Percentiles rank a stretch among this genome's conserved stretches.
phyloP scores from a whole-genome alignment of 2,113 vertebrate species.

The Sceloporus tristichus region DNA sequence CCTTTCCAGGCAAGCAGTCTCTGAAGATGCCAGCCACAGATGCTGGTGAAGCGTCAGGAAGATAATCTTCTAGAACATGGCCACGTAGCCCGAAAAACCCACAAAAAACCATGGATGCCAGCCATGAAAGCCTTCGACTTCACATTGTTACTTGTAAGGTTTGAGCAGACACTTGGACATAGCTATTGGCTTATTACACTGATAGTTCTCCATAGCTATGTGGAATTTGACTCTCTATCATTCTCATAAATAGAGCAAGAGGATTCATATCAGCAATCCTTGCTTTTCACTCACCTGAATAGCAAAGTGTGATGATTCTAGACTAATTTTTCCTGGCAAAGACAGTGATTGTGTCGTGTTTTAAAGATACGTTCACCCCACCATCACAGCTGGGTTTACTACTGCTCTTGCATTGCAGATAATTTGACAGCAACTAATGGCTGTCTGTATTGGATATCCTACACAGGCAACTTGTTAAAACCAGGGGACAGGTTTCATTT shows the following conservation, averaged over 20 bases:
- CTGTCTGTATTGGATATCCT: conserved; percentile 19
- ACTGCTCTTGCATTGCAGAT: conserved; percentile 9
- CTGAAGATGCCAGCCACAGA: too few relatives aligned
- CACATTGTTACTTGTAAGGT: too few relatives aligned
- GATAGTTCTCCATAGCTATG: neutral
- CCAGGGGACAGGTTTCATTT: neutral
- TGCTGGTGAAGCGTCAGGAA: too few relatives aligned
- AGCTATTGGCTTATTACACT: neutral
- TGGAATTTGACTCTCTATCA: neutral
- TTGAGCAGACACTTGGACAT: neutral
- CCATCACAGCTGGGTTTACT: conserved; percentile 11
- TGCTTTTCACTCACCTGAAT: neutral
- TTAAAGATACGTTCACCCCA: neutral
- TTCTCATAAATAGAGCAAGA: neutral
- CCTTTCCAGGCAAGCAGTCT: too few relatives aligned
- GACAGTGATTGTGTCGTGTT: neutral
- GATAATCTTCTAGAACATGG: too few relatives aligned
- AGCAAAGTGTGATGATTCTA: neutral
- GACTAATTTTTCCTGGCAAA: neutral
- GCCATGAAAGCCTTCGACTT: too few relatives aligned
- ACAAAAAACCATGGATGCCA: too few relatives aligned
- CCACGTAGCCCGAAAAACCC: too few relatives aligned
- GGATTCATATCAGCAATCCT: neutral
- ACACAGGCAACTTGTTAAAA: conserved; percentile 39
- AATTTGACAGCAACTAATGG: conserved; percentile 38